Evolutionary conservation across 2,797 vertebrate species (phyloP).

Genomic region (Salmo trutta): DNA sequence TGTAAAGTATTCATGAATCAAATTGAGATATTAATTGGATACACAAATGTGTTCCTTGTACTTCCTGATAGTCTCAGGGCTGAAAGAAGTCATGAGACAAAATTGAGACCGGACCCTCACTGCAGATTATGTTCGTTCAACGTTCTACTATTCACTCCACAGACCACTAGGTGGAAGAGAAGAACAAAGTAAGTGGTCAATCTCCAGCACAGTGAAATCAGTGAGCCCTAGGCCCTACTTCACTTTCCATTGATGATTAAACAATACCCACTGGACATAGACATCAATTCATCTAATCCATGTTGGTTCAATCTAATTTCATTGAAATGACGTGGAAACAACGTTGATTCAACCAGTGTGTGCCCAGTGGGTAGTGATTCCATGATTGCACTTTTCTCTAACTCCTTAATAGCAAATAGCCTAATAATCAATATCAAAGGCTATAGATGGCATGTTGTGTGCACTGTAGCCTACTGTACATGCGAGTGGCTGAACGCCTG

Average conservation of each 20-base stretch:
- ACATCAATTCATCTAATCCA: too few relatives aligned
- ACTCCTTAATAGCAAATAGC: too few relatives aligned
- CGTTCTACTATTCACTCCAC: neutral
- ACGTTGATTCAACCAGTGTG: too few relatives aligned
- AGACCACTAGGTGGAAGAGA: neutral
- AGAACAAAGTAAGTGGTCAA: neutral
- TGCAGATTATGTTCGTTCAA: neutral
- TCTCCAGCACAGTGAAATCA: neutral
- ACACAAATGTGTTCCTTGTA: neutral
- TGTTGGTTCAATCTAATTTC: too few relatives aligned
- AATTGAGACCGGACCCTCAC: neutral
- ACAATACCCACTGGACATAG: neutral
- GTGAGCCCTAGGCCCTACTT: neutral
- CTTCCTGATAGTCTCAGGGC: neutral
- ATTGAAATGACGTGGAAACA: too few relatives aligned
- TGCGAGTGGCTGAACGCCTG: too few relatives aligned
- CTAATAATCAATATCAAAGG: too few relatives aligned
- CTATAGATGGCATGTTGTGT: too few relatives aligned
- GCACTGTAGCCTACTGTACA: too few relatives aligned
- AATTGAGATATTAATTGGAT: neutral
- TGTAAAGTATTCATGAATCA: neutral
- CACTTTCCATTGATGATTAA: neutral
- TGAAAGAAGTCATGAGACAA: neutral
- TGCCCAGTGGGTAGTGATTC: too few relatives aligned
- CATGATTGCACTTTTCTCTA: too few relatives aligned